Evolutionary conservation across 1,140 invertebrate genomes (phyloP).

Genomic region (Heliconius hermathena): DNA sequence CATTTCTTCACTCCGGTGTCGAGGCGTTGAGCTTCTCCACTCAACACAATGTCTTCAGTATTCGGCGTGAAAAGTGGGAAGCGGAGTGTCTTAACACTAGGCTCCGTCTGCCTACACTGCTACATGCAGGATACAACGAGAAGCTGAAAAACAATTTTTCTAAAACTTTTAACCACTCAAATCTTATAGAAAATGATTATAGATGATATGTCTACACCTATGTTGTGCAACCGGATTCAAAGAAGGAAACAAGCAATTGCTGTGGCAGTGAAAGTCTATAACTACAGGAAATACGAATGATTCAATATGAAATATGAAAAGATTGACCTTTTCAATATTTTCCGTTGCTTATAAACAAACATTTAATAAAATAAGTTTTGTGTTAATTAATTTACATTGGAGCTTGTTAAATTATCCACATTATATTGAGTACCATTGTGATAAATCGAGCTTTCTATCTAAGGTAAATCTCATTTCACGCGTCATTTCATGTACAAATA

Average conservation of each 20-base stretch:
- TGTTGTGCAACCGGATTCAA: conserved; percentile 16
- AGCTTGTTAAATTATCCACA: background rate
- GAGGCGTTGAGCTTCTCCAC: too few relatives aligned
- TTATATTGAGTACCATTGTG: background rate
- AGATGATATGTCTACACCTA: background rate
- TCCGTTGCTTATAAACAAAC: background rate
- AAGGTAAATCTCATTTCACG: conserved; percentile 26
- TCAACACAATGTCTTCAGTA: too few relatives aligned
- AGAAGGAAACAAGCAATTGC: conserved; percentile 12
- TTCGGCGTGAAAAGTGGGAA: too few relatives aligned
- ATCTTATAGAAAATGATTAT: too few relatives aligned
- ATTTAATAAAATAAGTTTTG: background rate
- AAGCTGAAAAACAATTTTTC: too few relatives aligned
- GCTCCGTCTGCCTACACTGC: too few relatives aligned
- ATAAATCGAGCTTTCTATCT: conserved; percentile 16
- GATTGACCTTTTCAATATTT: background rate
- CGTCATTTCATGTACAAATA: conserved; percentile 40
- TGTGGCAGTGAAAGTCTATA: background rate
- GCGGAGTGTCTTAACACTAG: too few relatives aligned
- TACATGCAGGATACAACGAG: too few relatives aligned
- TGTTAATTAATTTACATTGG: background rate
- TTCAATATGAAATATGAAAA: background rate
- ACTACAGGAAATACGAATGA: conserved; percentile 4
- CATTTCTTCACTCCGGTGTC: too few relatives aligned
- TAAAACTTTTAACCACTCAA: too few relatives aligned